Conservation (phyloP, 1,140 invertebrate species). For the Drosophila funebris region DNA sequence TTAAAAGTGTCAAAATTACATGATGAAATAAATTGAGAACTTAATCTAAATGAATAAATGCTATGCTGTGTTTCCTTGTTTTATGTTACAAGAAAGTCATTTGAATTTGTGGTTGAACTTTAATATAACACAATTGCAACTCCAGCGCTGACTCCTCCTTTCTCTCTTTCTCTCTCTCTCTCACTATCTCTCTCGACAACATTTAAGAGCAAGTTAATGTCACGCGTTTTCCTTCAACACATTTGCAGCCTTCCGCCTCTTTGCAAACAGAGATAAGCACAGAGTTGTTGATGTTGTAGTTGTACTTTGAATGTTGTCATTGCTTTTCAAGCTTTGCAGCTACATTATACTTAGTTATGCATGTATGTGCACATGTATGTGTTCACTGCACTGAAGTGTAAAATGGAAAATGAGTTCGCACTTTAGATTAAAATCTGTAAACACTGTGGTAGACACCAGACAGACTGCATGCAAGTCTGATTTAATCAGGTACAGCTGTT, state of each 20-base stretch:
- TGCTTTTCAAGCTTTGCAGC: constrained; percentile 34
- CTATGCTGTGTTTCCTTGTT: neutral
- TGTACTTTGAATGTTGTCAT: constrained; percentile 41
- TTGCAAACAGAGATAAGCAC: constrained; percentile 18
- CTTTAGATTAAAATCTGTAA: constrained; percentile 72
- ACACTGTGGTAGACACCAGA: constrained; percentile 31
- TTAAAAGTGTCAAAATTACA: too few species aligned
- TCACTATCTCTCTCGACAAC: constrained; percentile 10
- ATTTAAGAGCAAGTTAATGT: constrained; percentile 45
- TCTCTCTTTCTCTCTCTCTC: neutral
- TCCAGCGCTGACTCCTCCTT: neutral
- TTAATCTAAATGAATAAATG: neutral
- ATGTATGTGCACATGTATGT: neutral
- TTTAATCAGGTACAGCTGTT: neutral
- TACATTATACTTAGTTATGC: constrained; percentile 11
- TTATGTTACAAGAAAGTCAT: neutral
- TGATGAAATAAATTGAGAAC: too few species aligned
- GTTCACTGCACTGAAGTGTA: constrained; percentile 50
- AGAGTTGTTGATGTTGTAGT: constrained; percentile 19
- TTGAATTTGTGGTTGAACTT: constrained; percentile 8
- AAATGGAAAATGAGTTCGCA: constrained; percentile 73
- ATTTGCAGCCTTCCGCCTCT: neutral
- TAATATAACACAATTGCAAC: constrained; percentile 14
- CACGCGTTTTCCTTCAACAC: constrained; percentile 21
- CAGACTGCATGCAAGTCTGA: neutral